Evolutionary conservation across 2,113 vertebrate species (phyloP), one percentile per base, ranked within the genome.

Genomic region (Pagrus major): DNA sequence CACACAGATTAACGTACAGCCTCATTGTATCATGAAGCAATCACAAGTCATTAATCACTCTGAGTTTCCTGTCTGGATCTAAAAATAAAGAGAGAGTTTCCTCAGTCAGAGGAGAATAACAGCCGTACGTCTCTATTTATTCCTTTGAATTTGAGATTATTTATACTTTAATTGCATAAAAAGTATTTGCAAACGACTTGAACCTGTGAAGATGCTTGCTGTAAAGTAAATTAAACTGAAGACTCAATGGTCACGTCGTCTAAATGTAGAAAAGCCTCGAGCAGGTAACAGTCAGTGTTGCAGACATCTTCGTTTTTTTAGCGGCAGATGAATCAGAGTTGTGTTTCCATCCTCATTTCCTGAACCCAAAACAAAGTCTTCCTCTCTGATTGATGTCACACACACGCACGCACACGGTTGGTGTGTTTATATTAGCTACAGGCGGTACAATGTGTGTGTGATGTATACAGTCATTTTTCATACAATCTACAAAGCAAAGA

Each of bases 321-420:
- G 51, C 51, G 59, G 47, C 31, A 74, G 58, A 74, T 79, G 67
- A 76, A 71, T 42, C 51, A 20, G 2, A 1, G 12, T 54, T 46
- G 9, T 31, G 23, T 68, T 81, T 76, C 63, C 55, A 71, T 85
- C 55, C 46, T 77, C 29, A 20, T 27, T 85, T 81, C 78, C 73
- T 81, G 73, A 85, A 64, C 33, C 55, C 49, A 58, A 69, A 77
- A 73, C 73, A 81, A 25, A 61, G 55, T 77, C 72, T 85, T 85
- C 83, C 83, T 81, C 61, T 67, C 29, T 73, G 69, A 83, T 33
- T 73, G 69, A 83, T 83, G 61, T 29, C 66, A 18, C 80, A 44
- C 71, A 54, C 59, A 61, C 10, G 12, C 41, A 29, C 23, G 11
- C n/a, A n/a, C n/a, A n/a, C n/a, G n/a, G n/a, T n/a, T n/a, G n/a